Conservation (phyloP, 2,888 invertebrate genomes). For the Acleris laterana region DNA sequence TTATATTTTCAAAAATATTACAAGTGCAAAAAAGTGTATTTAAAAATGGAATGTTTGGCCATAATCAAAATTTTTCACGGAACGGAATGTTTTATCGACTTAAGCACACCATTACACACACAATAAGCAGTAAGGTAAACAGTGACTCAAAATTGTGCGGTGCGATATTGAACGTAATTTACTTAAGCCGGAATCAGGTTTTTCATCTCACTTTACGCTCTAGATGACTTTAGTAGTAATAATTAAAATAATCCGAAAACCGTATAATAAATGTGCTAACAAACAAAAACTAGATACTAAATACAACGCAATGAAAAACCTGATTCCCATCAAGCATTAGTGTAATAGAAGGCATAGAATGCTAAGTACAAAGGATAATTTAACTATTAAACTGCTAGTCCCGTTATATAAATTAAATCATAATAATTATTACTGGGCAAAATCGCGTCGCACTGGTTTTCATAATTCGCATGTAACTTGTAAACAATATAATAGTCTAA, state of each 20-base stretch:
- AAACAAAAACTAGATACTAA: constrained; percentile 34
- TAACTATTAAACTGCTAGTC: constrained; percentile 79
- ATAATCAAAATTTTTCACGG: constrained; percentile 75
- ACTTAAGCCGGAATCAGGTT: constrained; percentile 70
- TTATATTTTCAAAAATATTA: constrained; percentile 85
- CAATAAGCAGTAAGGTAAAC: constrained; percentile 79
- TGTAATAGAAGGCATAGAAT: constrained; percentile 79
- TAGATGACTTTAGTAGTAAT: constrained; percentile 38
- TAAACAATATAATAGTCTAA: constrained; percentile 80
- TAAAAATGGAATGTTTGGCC: constrained; percentile 82
- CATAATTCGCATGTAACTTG: constrained; percentile 78
- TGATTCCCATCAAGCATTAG: constrained; percentile 79
- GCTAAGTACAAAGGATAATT: constrained; percentile 82
- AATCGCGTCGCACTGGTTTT: constrained; percentile 82
- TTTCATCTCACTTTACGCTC: constrained; percentile 46
- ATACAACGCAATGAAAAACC: constrained; percentile 58
- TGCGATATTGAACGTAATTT: constrained; percentile 72
- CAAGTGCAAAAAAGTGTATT: constrained; percentile 81
- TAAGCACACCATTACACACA: constrained; percentile 71
- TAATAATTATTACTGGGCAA: constrained; percentile 64
- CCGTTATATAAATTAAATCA: constrained; percentile 64
- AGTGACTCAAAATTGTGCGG: constrained; percentile 75
- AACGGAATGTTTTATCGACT: constrained; percentile 80
- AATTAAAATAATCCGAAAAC: constrained; percentile 37
- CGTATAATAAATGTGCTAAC: constrained; percentile 35